These are phyloP conservation scores for Quadroppia sp. DNA, from an alignment of 2,888 invertebrate genomes.

Conservation along the genomic window DNA sequence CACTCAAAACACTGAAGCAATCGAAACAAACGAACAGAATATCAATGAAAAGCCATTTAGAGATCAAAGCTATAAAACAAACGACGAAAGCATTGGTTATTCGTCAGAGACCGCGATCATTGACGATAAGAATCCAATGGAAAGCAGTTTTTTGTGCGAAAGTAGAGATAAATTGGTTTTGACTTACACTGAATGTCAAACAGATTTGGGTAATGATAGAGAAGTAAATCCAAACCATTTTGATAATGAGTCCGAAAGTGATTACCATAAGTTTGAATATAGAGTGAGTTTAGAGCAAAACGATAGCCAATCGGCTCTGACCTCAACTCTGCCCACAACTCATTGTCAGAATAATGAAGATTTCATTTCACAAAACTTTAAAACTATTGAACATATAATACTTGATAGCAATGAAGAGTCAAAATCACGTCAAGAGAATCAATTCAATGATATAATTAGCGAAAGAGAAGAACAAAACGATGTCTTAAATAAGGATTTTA, in stretches of 20 bases:
- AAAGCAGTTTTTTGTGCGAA: neutral
- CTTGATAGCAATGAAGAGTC: neutral
- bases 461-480: neutral
- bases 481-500: neutral
- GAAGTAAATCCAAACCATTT: constrained; percentile 5
- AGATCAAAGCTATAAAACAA: neutral
- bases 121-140: neutral
- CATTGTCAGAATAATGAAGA: neutral
- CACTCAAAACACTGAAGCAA: neutral
- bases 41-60: neutral
- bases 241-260: neutral
- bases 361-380: neutral
- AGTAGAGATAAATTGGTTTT: neutral
- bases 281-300: neutral
- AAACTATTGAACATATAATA: neutral
- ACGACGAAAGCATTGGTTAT: neutral
- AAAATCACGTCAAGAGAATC: neutral
- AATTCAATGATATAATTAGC: neutral
- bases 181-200: neutral
- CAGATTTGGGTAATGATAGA: constrained; percentile 9
- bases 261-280: neutral
- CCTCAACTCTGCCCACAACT: neutral
- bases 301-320: neutral
- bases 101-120: neutral
- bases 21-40: neutral